phyloP scores from a whole-genome alignment of 2,797 vertebrate genomes.

The Hoplostethus atlanticus region DNA sequence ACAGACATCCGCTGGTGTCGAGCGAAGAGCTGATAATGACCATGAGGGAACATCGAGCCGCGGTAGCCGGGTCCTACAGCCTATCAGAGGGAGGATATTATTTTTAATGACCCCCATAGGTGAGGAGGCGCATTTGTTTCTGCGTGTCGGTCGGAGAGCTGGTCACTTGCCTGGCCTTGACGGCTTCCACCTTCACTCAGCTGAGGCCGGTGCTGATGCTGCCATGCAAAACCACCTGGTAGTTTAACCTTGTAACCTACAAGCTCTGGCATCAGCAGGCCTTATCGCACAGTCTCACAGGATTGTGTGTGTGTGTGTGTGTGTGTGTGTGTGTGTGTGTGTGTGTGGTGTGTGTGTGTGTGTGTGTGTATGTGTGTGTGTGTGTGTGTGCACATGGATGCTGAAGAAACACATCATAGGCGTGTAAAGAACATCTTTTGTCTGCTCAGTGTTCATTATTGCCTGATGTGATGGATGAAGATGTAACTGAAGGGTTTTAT shows the following conservation, averaged over 20 bases:
- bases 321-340: slow-evolving; percentile 8
- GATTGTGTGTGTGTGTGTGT: slow-evolving; percentile 1
- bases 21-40: slow-evolving; percentile 86
- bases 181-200: slow-evolving; percentile 48
- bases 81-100: slow-evolving; percentile 84
- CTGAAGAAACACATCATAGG: no score
- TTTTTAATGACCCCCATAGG: slow-evolving; percentile 90
- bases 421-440: no score
- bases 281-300: neutral
- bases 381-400: neutral
- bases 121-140: slow-evolving; percentile 76
- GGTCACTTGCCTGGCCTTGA: slow-evolving; percentile 61
- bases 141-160: slow-evolving; percentile 77
- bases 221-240: neutral
- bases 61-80: slow-evolving; percentile 65
- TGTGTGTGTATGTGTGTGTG: no score
- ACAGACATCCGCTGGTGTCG: slow-evolving; percentile 87
- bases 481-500: no score
- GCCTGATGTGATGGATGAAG: no score
- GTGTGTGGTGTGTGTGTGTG: no score
- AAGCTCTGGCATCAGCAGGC: neutral
- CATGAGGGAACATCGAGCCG: slow-evolving; percentile 85
- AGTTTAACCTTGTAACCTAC: slow-evolving; percentile 2
- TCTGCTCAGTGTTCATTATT: no score
- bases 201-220: slow-evolving; percentile 10